phyloP scores from a whole-genome alignment of 2,888 invertebrate genomes.

The Ophion obscuratus region DNA sequence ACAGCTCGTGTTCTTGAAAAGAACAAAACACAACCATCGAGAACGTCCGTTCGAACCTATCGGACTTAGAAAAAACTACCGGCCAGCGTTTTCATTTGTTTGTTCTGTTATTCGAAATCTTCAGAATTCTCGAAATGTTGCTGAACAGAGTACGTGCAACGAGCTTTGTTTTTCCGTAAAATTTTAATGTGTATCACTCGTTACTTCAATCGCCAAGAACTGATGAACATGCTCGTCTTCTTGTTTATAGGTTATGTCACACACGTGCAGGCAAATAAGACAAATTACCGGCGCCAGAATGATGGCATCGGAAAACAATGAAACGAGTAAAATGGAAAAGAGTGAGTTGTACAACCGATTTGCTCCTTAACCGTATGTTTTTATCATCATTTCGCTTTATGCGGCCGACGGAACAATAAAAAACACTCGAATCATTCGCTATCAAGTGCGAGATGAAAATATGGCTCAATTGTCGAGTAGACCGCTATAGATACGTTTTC shows the following conservation, averaged over 20 bases:
- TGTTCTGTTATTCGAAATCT: background rate
- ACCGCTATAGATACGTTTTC: background rate
- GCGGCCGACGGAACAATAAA: background rate
- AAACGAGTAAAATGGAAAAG: slow-evolving; percentile 73
- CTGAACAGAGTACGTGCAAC: slow-evolving; percentile 65
- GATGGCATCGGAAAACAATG: slow-evolving; percentile 58
- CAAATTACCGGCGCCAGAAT: slow-evolving; percentile 61
- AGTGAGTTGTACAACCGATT: slow-evolving; percentile 67
- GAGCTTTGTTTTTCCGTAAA: background rate
- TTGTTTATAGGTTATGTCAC: slow-evolving; percentile 70
- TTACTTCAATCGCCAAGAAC: background rate
- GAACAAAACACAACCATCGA: background rate
- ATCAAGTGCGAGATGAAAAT: too few species aligned
- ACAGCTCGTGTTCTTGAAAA: background rate
- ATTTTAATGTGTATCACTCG: background rate
- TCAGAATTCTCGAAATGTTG: slow-evolving; percentile 41
- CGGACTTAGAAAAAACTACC: background rate
- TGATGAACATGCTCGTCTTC: background rate
- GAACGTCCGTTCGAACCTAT: background rate
- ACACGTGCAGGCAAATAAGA: slow-evolving; percentile 67
- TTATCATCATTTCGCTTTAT: background rate
- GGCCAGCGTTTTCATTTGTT: background rate
- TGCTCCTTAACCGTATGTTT: background rate
- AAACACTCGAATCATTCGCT: background rate
- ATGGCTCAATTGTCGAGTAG: too few species aligned